phyloP scores from a whole-genome alignment of 2,888 invertebrate species.

The Disparrhopalites patrizii region DNA sequence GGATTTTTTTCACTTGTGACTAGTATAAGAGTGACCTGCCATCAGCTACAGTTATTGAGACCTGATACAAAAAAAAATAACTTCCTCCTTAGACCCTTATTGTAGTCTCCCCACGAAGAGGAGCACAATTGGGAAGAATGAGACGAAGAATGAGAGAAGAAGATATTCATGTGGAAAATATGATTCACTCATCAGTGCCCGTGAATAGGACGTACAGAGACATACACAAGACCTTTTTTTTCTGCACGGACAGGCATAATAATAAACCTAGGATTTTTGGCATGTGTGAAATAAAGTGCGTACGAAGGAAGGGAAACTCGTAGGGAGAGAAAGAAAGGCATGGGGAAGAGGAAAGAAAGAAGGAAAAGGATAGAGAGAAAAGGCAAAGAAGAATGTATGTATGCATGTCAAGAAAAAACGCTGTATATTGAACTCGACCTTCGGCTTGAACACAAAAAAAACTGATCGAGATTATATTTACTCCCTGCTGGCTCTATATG shows the following conservation, averaged over 20 bases:
- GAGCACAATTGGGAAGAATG: neutral
- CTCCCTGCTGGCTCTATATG: neutral
- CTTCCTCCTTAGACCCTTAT: no score
- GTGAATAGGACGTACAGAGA: no score
- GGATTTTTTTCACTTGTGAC: neutral
- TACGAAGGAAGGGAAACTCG: neutral
- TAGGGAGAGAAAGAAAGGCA: neutral
- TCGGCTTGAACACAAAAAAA: constrained; percentile 7
- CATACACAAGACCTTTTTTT: no score
- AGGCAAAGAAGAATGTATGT: neutral
- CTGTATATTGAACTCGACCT: neutral
- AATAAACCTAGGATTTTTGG: neutral
- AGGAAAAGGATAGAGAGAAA: neutral
- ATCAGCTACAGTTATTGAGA: no score
- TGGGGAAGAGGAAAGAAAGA: neutral
- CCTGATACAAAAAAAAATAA: no score
- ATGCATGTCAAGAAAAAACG: neutral
- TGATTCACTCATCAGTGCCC: no score
- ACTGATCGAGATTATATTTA: constrained; percentile 16
- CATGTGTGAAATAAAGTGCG: neutral
- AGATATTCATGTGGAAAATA: no score
- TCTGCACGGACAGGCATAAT: no score
- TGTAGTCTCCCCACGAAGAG: neutral
- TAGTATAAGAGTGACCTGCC: no score
- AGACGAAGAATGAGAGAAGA: neutral